Evolutionary conservation across 2,797 vertebrate species (phyloP).

Genomic region (Periophthalmus magnuspinnatus): DNA sequence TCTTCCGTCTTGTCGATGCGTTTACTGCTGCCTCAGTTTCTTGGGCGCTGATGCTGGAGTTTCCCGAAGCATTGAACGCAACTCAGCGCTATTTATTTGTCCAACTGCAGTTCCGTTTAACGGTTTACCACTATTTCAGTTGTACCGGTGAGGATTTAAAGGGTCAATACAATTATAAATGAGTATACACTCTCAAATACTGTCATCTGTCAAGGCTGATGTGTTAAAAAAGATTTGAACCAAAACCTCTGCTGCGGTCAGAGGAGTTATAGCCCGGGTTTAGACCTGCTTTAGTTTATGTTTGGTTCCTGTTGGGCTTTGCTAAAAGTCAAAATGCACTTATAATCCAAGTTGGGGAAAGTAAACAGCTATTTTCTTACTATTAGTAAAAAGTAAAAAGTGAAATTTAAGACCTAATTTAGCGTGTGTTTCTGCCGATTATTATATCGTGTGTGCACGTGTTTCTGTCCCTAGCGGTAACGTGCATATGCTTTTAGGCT

Average conservation of each 20-base stretch:
- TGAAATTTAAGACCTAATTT: no score
- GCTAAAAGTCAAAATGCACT: no score
- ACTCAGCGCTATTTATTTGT: constrained; percentile 23
- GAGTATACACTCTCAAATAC: background rate
- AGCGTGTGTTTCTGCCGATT: no score
- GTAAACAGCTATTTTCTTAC: no score
- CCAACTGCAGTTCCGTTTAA: background rate
- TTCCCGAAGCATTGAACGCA: constrained; percentile 17
- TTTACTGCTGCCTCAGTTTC: constrained; percentile 32
- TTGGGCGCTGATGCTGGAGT: constrained; percentile 26
- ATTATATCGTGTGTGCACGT: no score
- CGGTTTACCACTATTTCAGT: constrained; percentile 24
- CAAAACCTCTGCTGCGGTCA: background rate
- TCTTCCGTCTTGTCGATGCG: constrained; percentile 14
- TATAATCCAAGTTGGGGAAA: no score
- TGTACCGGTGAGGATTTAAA: background rate
- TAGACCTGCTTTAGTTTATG: no score
- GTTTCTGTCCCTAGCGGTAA: no score
- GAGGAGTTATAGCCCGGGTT: background rate
- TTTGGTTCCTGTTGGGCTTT: no score
- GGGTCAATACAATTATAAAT: background rate
- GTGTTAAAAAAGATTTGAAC: background rate
- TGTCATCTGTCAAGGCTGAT: background rate
- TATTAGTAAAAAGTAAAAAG: no score
- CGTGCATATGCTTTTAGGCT: no score